Base-by-base conservation (phyloP, 2,888 invertebrate genomes). In the Orchesellides sinensis region DNA sequence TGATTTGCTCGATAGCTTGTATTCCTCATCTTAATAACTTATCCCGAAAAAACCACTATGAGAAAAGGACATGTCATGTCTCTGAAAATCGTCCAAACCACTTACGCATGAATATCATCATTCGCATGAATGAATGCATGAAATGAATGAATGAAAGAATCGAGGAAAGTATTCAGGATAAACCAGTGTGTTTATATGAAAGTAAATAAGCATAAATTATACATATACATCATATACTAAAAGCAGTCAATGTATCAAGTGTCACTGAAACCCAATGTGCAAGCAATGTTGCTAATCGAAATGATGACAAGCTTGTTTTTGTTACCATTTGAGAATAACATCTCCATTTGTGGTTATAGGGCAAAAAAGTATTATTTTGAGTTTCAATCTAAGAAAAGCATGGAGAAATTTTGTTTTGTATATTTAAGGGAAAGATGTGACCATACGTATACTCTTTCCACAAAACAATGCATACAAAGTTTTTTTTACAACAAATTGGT, bases 251-350 rank as follows among this genome's bases (percentile, higher is more conserved):
- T n/a, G 21, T 65, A 21, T 45, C 23, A 17, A 45, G 35, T 45
- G 45, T 45, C 65, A 65, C 45, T 65, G 21, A 45, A 23, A 65
- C 21, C 14, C 45, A 14, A 65, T 65, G n/a, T n/a, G n/a, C n/a
- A 40, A 10, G 65, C 65, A 65, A 65, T 65, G 45, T 65, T 45
- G 65, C 40, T 45, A 65, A 65, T 65, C 65, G 65, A 65, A 65
- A 65, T 25, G 65, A 65, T 21, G 65, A 65, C 65, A 65, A 65
- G 65, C 25, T 59, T 59, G 59, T 65, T 65, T 40, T 63, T n/a
- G n/a, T 61, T 27, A n/a, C 61, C 17, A 40, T 40, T 40, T 40
- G 2, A n/a, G 40, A 14, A n/a, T n/a, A 17, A 61, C 61, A 61
- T 61, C 35, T 32, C 61, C 61, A 61, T 61, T 61, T 61, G 61